A percentile compares a stretch with the other conserved stretches of the same genome.
Evolutionary conservation across 2,888 invertebrate species (phyloP).

Genomic region (Scaeva pyrastri): DNA sequence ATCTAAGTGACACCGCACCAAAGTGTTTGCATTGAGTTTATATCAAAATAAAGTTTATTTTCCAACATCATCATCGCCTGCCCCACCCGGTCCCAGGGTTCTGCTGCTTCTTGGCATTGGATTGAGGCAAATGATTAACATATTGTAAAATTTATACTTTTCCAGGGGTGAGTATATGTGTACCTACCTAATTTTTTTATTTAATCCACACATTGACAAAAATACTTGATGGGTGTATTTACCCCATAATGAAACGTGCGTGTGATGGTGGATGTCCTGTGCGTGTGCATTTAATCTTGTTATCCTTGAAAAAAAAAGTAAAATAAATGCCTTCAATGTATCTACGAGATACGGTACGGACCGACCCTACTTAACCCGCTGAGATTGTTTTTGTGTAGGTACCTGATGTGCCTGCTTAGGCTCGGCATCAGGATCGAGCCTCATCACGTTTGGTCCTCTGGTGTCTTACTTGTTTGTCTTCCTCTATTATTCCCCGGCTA

Average conservation of each 20-base stretch:
- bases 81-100: conserved; percentile 7
- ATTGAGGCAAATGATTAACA: conserved; percentile 69
- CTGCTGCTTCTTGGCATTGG: conserved; percentile 13
- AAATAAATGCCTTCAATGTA: no score
- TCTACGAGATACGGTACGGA: neutral
- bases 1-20: conserved; percentile 63
- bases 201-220: conserved; percentile 8
- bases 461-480: conserved; percentile 6
- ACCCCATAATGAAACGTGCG: neutral
- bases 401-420: no score
- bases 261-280: neutral
- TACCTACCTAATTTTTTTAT: neutral
- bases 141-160: conserved; percentile 54
- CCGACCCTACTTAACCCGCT: conserved; percentile 38
- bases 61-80: no score
- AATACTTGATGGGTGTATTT: no score
- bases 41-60: conserved; percentile 14
- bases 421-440: neutral
- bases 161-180: conserved; percentile 58
- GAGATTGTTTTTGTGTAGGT: conserved; percentile 28
- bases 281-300: conserved; percentile 29
- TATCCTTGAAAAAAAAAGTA: conserved; percentile 60
- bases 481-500: neutral
- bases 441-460: conserved; percentile 5
- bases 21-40: conserved; percentile 65